Evolutionary conservation across 2,888 invertebrate genomes (phyloP), one percentile per base, ranked within the genome.

Genomic region (Apomyelois bistriatella): DNA sequence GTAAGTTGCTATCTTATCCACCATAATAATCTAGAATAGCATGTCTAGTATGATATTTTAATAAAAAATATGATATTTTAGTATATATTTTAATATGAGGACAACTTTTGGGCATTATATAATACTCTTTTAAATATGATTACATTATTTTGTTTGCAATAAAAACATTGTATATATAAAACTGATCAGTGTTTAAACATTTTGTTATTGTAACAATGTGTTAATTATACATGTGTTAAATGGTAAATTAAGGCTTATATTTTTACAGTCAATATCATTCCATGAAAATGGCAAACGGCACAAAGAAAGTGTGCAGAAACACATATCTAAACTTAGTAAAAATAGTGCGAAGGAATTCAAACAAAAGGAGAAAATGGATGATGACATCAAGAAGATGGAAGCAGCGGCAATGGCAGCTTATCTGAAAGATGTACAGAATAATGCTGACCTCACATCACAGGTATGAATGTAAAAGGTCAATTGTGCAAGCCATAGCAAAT

Each of bases 241-340:
- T 22, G 22, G 22, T 22, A 52, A 40, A 10, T 43, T 56, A 32
- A 55, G 17, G 0, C 50, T 38, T 8, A n/a, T 53, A 16, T 49
- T 46, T 52, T 90, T 91, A 38, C 80, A 97, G 97, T 98, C 98
- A 73, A 93, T 98, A 70, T 95, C 97, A 59, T 98, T 98, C 74
- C 98, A 99, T 79, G 98, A 98, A 84, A 95, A 94, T 87, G 98
- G 98, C 5, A 96, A 96, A 74, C 91, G 95, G 30, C 98, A 99
- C 82, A 96, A 98, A 76, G 95, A 96, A 76, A 97, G 95, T 93
- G 97, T 98, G 28, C 94, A 95, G 55, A 96, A 96, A 72, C 94
- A 95, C 58, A 93, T 99, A 60, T 94, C 95, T 60, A 94, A 95
- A 62, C 96, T 98, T 58, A 94, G 94, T 57, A 96, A 96, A 72